A percentile compares a stretch with the other conserved stretches of the same genome.
phyloP scores from a whole-genome alignment of 2,113 vertebrate genomes.

The Capra hircus region DNA sequence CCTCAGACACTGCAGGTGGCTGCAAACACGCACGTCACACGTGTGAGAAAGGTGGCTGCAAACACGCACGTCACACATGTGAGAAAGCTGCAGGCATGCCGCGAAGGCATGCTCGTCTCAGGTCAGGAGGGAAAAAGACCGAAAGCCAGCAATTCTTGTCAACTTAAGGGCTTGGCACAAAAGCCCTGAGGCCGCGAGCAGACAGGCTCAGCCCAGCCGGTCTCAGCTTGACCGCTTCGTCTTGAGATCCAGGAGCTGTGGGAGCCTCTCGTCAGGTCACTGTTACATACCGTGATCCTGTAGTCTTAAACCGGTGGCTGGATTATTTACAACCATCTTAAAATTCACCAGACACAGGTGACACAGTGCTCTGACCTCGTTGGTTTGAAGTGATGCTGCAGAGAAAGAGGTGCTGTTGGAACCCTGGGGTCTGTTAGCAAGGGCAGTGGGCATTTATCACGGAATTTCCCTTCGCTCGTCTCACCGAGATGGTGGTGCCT shows the following conservation, averaged over 20 bases:
- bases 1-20: neutral
- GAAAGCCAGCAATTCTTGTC: neutral
- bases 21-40: neutral
- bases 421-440: neutral
- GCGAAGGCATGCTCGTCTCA: neutral
- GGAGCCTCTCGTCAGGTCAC: neutral
- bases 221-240: fast-evolving
- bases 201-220: neutral
- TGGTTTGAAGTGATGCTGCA: neutral
- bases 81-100: neutral
- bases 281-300: fast-evolving
- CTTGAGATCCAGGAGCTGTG: fast-evolving
- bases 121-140: too few species aligned
- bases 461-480: neutral
- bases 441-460: fast-evolving
- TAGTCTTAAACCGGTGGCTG: neutral
- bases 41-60: neutral
- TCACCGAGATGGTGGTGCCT: neutral
- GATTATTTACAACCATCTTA: neutral
- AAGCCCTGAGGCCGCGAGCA: neutral
- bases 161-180: neutral
- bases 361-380: neutral
- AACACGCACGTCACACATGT: fast-evolving
- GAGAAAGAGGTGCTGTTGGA: neutral
- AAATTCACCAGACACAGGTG: neutral